Evolutionary conservation across 2,888 invertebrate species (phyloP).

Genomic region (Nasonovia ribisnigri): DNA sequence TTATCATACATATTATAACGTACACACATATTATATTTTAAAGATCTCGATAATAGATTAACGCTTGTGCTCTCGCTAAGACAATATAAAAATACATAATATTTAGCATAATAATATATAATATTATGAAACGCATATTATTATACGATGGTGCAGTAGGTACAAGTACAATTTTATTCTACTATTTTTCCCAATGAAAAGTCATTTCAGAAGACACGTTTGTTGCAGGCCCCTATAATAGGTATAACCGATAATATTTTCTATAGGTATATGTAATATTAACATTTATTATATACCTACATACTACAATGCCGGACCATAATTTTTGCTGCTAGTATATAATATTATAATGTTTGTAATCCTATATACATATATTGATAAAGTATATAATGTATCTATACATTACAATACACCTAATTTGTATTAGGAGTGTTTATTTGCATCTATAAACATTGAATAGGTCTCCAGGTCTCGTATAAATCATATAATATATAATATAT

Average conservation of each 20-base stretch:
- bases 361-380: background rate
- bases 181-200: background rate
- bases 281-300: background rate
- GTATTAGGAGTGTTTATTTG: background rate
- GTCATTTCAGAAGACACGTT: conserved; percentile 42
- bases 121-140: background rate
- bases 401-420: background rate
- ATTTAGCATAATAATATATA: background rate
- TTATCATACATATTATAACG: background rate
- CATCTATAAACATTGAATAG: background rate
- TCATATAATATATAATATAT: background rate
- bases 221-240: background rate
- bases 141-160: background rate
- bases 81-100: conserved; percentile 5
- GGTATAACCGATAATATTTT: conserved; percentile 19
- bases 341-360: background rate
- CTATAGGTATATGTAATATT: background rate
- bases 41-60: conserved; percentile 46
- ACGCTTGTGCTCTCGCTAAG: background rate
- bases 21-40: background rate
- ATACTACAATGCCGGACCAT: background rate
- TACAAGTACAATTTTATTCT: background rate
- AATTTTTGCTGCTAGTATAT: background rate
- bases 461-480: background rate
- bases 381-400: background rate